Conservation (phyloP, 2,888 invertebrate genomes). For the Pelosia muscerda region DNA sequence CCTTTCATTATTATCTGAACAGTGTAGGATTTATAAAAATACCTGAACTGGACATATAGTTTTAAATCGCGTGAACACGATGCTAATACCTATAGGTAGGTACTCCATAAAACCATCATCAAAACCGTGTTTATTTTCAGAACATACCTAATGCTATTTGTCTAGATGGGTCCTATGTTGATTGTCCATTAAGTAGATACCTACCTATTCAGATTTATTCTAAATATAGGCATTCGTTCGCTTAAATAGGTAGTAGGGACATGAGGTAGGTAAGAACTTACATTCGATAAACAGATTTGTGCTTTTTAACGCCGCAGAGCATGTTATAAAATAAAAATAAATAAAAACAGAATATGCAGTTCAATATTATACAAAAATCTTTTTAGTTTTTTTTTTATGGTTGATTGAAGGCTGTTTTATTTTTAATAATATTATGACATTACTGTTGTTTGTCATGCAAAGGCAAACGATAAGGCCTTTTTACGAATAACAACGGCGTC, state of each 20-base stretch:
- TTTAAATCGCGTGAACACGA: no score
- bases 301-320: constrained; percentile 32
- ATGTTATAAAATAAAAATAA: constrained; percentile 23
- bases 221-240: background rate
- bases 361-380: background rate
- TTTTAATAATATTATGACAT: background rate
- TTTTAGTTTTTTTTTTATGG: background rate
- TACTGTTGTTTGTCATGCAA: background rate
- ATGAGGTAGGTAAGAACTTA: constrained; percentile 27
- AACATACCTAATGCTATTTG: no score
- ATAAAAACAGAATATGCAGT: background rate
- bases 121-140: no score
- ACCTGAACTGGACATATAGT: no score
- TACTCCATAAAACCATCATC: no score
- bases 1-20: no score
- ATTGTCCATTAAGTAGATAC: no score
- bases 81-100: no score
- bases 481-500: no score
- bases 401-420: background rate
- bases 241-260: background rate
- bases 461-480: background rate
- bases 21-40: no score
- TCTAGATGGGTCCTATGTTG: no score
- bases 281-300: constrained; percentile 32
- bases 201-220: no score